Conservation (phyloP, 2,113 vertebrate genomes). For the Anolis sagrei region DNA sequence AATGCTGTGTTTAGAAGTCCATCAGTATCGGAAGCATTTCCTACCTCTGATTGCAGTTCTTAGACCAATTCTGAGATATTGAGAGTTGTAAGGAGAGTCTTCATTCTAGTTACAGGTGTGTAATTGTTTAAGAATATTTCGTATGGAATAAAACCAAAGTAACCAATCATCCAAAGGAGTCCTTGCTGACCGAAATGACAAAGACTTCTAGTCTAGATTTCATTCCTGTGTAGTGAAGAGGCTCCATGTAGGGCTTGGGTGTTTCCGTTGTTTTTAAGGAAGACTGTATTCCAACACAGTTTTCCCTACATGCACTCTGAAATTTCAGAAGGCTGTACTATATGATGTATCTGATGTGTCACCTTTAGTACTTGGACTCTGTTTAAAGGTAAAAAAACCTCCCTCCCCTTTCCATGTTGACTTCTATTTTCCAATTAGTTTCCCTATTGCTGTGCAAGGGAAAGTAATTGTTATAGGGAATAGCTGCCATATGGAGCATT, state of each 20-base stretch:
- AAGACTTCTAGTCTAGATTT: too few species aligned
- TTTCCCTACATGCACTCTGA: not conserved
- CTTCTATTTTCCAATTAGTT: slow-evolving; percentile 36
- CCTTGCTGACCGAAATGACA: too few species aligned
- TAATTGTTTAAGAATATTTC: too few species aligned
- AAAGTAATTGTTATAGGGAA: slow-evolving; percentile 26
- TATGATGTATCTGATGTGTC: not conserved
- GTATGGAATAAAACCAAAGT: too few species aligned
- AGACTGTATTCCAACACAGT: not conserved
- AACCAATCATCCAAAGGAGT: too few species aligned
- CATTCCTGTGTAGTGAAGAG: too few species aligned
- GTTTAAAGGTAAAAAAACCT: not conserved
- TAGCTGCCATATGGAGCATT: slow-evolving; percentile 20
- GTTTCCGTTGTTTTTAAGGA: not conserved
- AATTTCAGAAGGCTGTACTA: not conserved
- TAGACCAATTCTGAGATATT: too few species aligned
- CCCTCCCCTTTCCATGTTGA: not conserved
- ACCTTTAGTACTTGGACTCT: not conserved
- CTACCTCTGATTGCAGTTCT: too few species aligned
- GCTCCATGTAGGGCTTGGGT: not conserved
- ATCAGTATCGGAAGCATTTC: too few species aligned
- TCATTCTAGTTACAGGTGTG: too few species aligned
- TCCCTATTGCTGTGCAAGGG: slow-evolving; percentile 4
- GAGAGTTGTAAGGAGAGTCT: too few species aligned
- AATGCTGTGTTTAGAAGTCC: too few species aligned